A percentile compares a stretch with the other conserved stretches of the same genome.
phyloP scores from a whole-genome alignment of 2,113 vertebrate species.

The Genyomyrus donnyi region DNA sequence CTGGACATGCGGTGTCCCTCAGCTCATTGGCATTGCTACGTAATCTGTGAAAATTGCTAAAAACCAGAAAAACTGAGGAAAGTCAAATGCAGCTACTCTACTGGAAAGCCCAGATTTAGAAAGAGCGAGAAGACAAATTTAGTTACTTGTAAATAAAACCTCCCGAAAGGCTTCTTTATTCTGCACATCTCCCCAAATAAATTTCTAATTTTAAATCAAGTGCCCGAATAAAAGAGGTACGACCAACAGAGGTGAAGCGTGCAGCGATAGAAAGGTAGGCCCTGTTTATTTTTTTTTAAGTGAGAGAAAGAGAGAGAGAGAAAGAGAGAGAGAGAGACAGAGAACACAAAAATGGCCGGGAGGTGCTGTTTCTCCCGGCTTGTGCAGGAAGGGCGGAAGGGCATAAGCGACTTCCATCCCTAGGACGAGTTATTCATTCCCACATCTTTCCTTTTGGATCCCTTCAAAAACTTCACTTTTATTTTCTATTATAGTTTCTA shows the following conservation, averaged over 20 bases:
- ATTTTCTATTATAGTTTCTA: background rate
- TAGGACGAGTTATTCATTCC: background rate
- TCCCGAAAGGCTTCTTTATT: background rate
- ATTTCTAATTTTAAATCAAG: background rate
- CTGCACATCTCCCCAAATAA: background rate
- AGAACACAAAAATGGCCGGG: background rate
- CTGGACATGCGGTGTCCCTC: background rate
- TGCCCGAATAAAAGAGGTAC: background rate
- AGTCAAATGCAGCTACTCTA: background rate
- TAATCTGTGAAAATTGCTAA: background rate
- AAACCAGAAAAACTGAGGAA: background rate
- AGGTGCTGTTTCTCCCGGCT: background rate
- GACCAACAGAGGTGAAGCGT: background rate
- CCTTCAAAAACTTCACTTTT: background rate
- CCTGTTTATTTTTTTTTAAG: background rate
- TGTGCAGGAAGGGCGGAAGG: background rate
- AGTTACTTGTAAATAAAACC: background rate
- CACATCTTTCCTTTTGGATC: background rate
- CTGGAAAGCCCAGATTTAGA: background rate
- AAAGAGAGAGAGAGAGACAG: background rate
- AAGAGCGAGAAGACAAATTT: background rate
- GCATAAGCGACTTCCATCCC: background rate
- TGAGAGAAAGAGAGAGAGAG: too few species aligned
- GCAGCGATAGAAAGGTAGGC: background rate
- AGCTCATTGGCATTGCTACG: background rate